These are phyloP conservation scores for Sarcophilus harrisii DNA, from an alignment of 2,797 vertebrate genomes.

Conservation along the genomic window DNA sequence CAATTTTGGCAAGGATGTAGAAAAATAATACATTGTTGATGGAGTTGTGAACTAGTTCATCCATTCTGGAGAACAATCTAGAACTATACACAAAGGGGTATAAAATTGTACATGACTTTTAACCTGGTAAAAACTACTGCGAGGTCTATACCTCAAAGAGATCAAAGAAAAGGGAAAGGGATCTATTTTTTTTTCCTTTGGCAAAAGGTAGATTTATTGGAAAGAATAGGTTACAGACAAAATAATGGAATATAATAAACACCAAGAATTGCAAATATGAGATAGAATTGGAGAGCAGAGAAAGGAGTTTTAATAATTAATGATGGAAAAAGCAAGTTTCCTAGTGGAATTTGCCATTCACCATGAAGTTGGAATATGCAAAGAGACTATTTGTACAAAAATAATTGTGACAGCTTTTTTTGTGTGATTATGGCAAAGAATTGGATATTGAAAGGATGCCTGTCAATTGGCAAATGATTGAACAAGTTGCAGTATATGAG, in stretches of 20 bases:
- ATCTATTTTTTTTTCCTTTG: no score
- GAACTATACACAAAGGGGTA: neutral
- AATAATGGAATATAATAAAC: no score
- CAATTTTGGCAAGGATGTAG: neutral
- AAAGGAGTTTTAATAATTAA: no score
- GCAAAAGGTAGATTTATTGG: no score
- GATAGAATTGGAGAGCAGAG: no score
- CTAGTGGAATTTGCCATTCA: no score
- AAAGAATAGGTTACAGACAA: no score
- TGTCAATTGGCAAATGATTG: neutral
- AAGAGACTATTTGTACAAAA: neutral
- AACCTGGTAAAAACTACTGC: no score
- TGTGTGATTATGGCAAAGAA: neutral
- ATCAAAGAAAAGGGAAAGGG: neutral
- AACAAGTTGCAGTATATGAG: neutral
- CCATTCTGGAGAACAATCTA: neutral
- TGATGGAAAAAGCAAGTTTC: no score
- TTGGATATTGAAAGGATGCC: neutral
- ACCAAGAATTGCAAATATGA: no score
- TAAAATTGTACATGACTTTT: neutral
- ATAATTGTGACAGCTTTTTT: neutral
- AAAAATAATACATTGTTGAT: neutral
- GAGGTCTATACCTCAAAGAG: neutral
- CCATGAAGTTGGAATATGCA: no score
- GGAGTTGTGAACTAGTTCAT: neutral